These are phyloP conservation scores for Euura lappo DNA, from an alignment of 1,140 invertebrate genomes.

Conservation along the genomic window DNA sequence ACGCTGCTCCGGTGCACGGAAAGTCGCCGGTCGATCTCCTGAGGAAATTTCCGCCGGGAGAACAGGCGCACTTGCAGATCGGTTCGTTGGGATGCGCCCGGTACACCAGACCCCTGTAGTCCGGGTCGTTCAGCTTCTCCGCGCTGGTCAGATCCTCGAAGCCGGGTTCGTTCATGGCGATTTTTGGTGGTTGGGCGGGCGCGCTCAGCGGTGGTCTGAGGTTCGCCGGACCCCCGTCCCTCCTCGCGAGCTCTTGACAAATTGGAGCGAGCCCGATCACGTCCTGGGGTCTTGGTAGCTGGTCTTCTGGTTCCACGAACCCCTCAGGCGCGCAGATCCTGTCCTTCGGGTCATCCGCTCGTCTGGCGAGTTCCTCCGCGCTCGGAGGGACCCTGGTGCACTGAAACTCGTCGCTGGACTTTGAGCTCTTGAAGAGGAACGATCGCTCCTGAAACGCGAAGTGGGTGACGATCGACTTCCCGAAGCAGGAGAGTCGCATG, in stretches of 20 bases:
- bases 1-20: constrained; percentile 7
- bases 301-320: constrained; percentile 1
- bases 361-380: constrained; percentile 12
- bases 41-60: constrained; percentile 30
- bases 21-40: background rate
- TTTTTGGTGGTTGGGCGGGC: constrained; percentile 19
- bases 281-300: constrained; percentile 13
- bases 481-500: constrained; percentile 39
- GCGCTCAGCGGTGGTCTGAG: background rate
- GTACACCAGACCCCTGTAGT: constrained; percentile 41
- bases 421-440: constrained; percentile 39
- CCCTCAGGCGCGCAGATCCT: constrained; percentile 14
- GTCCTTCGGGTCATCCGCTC: background rate
- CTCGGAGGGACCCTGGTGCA: constrained; percentile 27
- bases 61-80: constrained; percentile 41
- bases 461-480: constrained; percentile 36
- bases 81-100: constrained; percentile 40
- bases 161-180: constrained; percentile 34
- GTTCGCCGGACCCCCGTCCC: constrained; percentile 15
- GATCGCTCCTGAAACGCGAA: constrained; percentile 37
- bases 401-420: constrained; percentile 38
- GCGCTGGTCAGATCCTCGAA: constrained; percentile 42
- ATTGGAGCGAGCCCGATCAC: constrained; percentile 22
- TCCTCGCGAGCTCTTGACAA: constrained; percentile 23
- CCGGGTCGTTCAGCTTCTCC: constrained; percentile 45